phyloP scores from a whole-genome alignment of 2,888 invertebrate genomes.

The Philereme vetulata region DNA sequence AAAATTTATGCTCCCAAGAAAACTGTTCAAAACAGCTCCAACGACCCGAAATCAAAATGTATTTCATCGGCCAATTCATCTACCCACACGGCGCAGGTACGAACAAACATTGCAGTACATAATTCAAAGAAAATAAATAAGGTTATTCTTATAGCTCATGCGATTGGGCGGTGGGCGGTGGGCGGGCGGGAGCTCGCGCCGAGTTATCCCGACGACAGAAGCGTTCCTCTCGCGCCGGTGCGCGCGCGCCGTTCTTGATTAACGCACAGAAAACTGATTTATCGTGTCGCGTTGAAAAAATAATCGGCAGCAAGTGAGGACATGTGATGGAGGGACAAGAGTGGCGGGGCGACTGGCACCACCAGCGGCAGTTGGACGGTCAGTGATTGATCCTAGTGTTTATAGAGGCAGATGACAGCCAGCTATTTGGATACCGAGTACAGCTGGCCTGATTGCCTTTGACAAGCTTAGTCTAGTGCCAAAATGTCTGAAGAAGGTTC shows the following conservation, averaged over 20 bases:
- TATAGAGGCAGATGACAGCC: conserved; percentile 36
- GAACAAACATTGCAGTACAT: conserved; percentile 60
- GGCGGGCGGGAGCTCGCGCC: conserved; percentile 60
- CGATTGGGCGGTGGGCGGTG: conserved; percentile 60
- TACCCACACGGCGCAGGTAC: conserved; percentile 48
- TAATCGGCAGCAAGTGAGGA: conserved; percentile 71
- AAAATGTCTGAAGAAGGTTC: conserved; percentile 15
- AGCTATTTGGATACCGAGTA: conserved; percentile 13
- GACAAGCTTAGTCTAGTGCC: conserved; percentile 14
- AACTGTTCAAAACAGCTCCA: conserved; percentile 38
- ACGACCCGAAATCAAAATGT: conserved; percentile 51
- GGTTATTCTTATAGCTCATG: conserved; percentile 46
- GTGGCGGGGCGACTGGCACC: conserved; percentile 79
- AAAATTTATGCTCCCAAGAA: conserved; percentile 22
- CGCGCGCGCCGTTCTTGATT: conserved; percentile 71
- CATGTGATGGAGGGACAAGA: conserved; percentile 81
- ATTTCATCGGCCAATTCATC: conserved; percentile 49
- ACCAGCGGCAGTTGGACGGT: conserved; percentile 76
- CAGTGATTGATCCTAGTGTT: conserved; percentile 60
- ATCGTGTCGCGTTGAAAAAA: conserved; percentile 82
- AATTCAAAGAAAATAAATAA: conserved; percentile 66
- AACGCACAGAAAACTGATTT: conserved; percentile 79
- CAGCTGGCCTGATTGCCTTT: conserved; percentile 1
- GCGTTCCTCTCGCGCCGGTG: conserved; percentile 83
- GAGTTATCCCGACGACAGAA: conserved; percentile 91